Conservation (phyloP, 2,113 vertebrate species). For the Gobio gobio region DNA sequence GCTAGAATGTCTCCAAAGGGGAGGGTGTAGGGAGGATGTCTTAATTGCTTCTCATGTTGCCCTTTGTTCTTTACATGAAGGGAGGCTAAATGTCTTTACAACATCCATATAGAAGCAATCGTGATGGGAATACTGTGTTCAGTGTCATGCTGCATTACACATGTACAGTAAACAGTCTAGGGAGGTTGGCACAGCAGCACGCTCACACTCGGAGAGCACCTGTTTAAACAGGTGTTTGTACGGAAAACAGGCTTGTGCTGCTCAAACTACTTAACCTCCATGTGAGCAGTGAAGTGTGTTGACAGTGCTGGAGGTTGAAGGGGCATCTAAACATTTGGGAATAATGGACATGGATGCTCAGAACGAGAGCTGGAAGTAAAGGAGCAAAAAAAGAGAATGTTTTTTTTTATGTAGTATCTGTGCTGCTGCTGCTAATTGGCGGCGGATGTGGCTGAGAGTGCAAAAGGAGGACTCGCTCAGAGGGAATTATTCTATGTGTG, state of each 20-base stretch:
- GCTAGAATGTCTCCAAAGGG: not conserved
- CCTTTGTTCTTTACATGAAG: conserved; percentile 17
- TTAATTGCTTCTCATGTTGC: conserved; percentile 18
- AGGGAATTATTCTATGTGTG: conserved; percentile 23
- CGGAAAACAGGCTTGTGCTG: conserved; percentile 2
- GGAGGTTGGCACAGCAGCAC: not conserved
- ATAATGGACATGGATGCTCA: not conserved
- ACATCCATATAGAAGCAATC: not conserved
- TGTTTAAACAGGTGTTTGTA: conserved; percentile 26
- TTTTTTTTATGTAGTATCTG: not conserved
- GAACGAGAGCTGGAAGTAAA: not conserved
- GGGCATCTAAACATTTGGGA: conserved; percentile 18
- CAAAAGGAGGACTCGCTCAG: conserved; percentile 2
- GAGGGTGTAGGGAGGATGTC: not conserved
- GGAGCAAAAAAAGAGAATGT: not conserved
- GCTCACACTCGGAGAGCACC: conserved; percentile 6
- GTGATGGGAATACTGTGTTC: not conserved
- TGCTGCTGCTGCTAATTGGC: conserved; percentile 24
- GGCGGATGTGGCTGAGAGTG: not conserved
- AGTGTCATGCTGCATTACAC: conserved; percentile 15
- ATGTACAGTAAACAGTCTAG: not conserved
- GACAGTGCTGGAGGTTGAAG: not conserved
- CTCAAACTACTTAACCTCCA: conserved; percentile 17
- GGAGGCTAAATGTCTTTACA: not conserved
- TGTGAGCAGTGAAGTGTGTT: conserved; percentile 15